phyloP scores from a whole-genome alignment of 2,797 vertebrate genomes.

The Onychomys torridus region DNA sequence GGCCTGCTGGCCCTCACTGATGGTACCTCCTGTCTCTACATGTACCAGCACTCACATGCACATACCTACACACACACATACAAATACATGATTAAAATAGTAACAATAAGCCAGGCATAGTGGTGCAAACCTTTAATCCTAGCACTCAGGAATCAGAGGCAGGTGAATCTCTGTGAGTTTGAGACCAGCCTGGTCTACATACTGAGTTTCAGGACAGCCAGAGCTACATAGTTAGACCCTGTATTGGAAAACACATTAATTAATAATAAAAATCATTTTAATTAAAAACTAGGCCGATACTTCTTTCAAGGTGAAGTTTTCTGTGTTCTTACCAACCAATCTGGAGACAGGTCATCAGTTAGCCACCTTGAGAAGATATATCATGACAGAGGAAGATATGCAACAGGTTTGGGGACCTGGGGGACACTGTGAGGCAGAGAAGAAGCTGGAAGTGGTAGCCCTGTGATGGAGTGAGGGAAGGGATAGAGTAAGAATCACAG shows the following conservation, averaged over 20 bases:
- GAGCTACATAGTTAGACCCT: not conserved
- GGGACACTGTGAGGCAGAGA: not conserved
- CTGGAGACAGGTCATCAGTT: not conserved
- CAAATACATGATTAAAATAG: not conserved
- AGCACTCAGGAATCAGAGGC: not conserved
- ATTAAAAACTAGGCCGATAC: not conserved
- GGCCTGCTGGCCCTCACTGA: not conserved
- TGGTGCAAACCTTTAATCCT: not conserved
- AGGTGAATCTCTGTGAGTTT: not conserved
- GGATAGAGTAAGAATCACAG: not conserved
- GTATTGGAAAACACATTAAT: not conserved
- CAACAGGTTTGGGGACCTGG: not conserved
- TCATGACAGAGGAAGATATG: not conserved
- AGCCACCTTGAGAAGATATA: not conserved
- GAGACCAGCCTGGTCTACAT: not conserved
- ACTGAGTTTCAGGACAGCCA: not conserved
- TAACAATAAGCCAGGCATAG: not conserved
- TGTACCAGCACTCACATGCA: not conserved
- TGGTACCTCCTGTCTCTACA: not conserved
- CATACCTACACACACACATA: too few species aligned
- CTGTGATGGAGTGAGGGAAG: not conserved
- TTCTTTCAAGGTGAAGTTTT: not conserved
- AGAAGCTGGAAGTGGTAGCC: not conserved
- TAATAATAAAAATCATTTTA: not conserved
- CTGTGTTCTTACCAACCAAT: not conserved